phyloP scores from a whole-genome alignment of 2,797 vertebrate species.

The Scarus forsteni region DNA sequence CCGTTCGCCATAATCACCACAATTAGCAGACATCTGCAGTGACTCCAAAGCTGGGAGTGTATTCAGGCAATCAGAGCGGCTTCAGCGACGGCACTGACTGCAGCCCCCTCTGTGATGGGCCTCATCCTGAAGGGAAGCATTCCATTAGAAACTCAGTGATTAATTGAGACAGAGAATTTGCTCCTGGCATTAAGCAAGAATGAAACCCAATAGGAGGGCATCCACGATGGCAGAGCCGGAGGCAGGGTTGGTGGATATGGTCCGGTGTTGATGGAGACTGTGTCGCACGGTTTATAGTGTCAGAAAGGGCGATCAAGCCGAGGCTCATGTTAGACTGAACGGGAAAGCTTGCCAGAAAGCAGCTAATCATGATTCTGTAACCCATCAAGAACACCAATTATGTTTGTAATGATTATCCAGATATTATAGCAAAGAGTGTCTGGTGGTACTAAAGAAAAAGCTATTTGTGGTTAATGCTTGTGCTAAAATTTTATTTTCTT shows the following conservation, averaged over 20 bases:
- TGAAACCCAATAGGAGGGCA: constrained; percentile 72
- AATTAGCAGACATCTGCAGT: constrained; percentile 88
- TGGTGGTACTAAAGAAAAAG: background rate
- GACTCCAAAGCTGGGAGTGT: constrained; percentile 80
- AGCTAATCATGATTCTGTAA: constrained; percentile 39
- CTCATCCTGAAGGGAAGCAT: constrained; percentile 82
- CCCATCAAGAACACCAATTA: constrained; percentile 74
- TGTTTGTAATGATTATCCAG: constrained; percentile 46
- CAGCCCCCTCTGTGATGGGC: constrained; percentile 80
- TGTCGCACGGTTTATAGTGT: constrained; percentile 46
- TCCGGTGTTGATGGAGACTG: constrained; percentile 45
- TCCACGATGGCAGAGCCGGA: constrained; percentile 48
- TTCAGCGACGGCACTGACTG: constrained; percentile 74
- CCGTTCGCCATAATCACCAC: constrained; percentile 85
- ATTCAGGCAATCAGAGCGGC: constrained; percentile 82
- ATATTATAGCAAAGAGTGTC: constrained; percentile 53
- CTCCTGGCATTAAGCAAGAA: constrained; percentile 69
- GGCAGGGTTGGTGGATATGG: constrained; percentile 54
- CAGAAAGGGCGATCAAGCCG: constrained; percentile 49
- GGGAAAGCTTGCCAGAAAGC: constrained; percentile 46
- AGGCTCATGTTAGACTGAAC: constrained; percentile 55
- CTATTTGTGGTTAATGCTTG: background rate
- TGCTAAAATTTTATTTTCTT: constrained; percentile 7
- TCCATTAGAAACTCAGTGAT: constrained; percentile 83
- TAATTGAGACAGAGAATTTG: constrained; percentile 80